Evolutionary conservation across 2,797 vertebrate species (phyloP).

Genomic region (Spinus pinus): DNA sequence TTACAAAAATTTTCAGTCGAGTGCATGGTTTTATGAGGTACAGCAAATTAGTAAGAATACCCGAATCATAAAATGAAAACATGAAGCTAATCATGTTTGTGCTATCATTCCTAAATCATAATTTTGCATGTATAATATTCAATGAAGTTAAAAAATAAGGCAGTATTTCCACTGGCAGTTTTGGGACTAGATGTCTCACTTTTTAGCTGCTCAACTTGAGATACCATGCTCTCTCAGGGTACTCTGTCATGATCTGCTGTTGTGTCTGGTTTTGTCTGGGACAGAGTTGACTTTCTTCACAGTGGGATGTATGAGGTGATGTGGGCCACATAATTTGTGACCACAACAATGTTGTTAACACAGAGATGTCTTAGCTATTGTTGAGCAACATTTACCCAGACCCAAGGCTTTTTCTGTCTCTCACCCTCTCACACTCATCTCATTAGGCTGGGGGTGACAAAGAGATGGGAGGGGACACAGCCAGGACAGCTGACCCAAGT

Average conservation of each 20-base stretch:
- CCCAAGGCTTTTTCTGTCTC: background rate
- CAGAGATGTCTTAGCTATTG: background rate
- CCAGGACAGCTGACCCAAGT: background rate
- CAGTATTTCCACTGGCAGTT: background rate
- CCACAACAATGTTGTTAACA: background rate
- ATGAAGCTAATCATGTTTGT: background rate
- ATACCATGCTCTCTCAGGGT: background rate
- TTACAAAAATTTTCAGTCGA: background rate
- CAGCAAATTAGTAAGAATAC: background rate
- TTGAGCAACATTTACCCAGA: background rate
- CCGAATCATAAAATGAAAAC: background rate
- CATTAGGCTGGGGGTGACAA: background rate
- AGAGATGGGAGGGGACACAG: background rate
- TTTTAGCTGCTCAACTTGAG: background rate
- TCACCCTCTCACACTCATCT: background rate
- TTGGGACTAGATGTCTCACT: background rate
- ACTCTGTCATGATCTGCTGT: background rate
- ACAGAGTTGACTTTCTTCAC: background rate
- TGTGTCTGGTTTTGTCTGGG: background rate
- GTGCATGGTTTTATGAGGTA: background rate
- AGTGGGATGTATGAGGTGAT: accelerated
- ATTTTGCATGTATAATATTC: background rate
- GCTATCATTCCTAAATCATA: background rate
- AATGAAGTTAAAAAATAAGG: background rate
- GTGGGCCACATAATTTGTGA: background rate